A percentile compares a stretch with the other conserved stretches of the same genome.
These are phyloP conservation scores for Caenorhabditis zanzibari DNA, from an alignment of 2,888 invertebrate genomes.

Conservation along the genomic window DNA sequence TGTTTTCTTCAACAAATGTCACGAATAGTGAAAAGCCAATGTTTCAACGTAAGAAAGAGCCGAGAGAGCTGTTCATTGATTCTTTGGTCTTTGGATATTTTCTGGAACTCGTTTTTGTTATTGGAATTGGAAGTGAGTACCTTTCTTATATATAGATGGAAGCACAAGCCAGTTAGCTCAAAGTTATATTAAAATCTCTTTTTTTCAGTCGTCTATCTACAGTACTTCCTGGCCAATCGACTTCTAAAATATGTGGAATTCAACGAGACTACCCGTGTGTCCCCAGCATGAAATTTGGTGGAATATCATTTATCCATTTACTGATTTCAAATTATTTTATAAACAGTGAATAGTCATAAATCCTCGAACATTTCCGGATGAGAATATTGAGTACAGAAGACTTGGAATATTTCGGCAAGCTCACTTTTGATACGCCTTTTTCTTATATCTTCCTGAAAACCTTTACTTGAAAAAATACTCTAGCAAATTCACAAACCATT, in stretches of 20 bases:
- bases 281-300: too few relatives aligned
- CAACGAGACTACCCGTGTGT: too few relatives aligned
- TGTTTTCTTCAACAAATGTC: background rate
- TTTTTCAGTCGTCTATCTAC: background rate
- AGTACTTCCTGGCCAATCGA: background rate
- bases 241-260: background rate
- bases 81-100: background rate
- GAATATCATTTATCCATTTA: background rate
- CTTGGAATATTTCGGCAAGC: slow-evolving; percentile 65
- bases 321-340: background rate
- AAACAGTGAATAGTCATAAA: background rate
- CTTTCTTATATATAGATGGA: too few relatives aligned
- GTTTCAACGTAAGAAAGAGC: background rate
- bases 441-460: slow-evolving; percentile 66
- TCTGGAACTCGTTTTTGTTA: background rate
- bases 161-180: too few relatives aligned
- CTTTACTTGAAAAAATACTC: background rate
- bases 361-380: slow-evolving; percentile 58
- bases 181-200: too few relatives aligned
- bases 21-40: background rate
- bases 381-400: slow-evolving; percentile 64
- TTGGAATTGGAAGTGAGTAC: background rate
- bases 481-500: slow-evolving; percentile 44
- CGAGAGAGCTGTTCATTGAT: background rate
- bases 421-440: slow-evolving; percentile 59